phyloP scores from a whole-genome alignment of 2,797 vertebrate species.

The Enteromius fasciolatus region DNA sequence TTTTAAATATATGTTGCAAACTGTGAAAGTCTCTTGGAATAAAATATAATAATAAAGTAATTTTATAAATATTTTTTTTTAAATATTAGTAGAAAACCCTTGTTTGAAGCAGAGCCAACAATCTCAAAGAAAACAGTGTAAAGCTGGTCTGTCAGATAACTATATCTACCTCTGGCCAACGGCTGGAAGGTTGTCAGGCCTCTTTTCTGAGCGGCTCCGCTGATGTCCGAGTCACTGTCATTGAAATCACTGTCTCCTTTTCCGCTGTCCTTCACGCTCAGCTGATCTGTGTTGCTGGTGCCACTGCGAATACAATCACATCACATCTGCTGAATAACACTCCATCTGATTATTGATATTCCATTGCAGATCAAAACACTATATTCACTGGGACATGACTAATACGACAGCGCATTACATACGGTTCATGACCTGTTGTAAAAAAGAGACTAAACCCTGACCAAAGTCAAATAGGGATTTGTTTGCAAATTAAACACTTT shows the following conservation, averaged over 20 bases:
- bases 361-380: conserved; percentile 24
- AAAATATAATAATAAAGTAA: neutral
- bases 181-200: conserved; percentile 71
- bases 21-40: neutral
- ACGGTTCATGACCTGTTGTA: neutral
- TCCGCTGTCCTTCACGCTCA: conserved; percentile 83
- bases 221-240: conserved; percentile 78
- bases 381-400: conserved; percentile 10
- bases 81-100: neutral
- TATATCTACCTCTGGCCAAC: conserved; percentile 68
- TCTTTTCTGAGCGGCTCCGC: conserved; percentile 72
- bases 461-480: neutral
- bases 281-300: conserved; percentile 76
- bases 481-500: neutral
- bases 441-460: neutral
- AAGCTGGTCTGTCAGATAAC: neutral
- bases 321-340: conserved; percentile 44
- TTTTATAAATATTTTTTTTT: neutral
- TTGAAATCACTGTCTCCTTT: conserved; percentile 85
- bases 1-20: neutral
- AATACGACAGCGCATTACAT: neutral
- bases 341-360: conserved; percentile 75
- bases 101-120: neutral
- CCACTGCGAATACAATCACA: conserved; percentile 70
- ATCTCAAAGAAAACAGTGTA: neutral